Evolutionary conservation across 2,888 invertebrate genomes (phyloP), one percentile per base, ranked within the genome.

Genomic region (Chaitophorus viminalis): DNA sequence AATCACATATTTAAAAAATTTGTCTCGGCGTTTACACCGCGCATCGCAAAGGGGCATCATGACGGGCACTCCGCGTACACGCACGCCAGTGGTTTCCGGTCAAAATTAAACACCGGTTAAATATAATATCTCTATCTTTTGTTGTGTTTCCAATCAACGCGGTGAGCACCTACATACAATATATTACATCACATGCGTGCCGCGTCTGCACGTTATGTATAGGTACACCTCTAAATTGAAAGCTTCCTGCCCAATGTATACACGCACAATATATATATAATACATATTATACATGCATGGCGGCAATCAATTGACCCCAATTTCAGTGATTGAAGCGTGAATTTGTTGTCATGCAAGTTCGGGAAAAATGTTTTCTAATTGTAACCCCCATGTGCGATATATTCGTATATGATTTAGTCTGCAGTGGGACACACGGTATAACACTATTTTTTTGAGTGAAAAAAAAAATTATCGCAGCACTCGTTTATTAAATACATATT

Each of bases 131-230:
- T 82, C 36, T 82, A 70, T 82, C 54, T 18, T 11, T 74, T 54
- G 76, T 65, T 83, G 75, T 76, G 65, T 65, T 83, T 76, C 65
- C 31, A n/a, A 83, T 83, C 68, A 76, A 84, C 46, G 25, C n/a
- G n/a, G n/a, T n/a, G n/a, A n/a, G 4, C n/a, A 18, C 25, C 9
- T 17, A 36, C 31, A 9, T 46, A 46, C 9, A 46, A 1, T n/a
- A n/a, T n/a, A n/a, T 2, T 46, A 46, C 14, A 46, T 46, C 46
- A 14, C 29, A 68, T 29, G 18, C 11, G 21, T 18, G 70, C 25
- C 21, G 8, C 9, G 33, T 82, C 36, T 68, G 36, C 36, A 33
- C 54, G n/a, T n/a, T 17, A 8, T 8, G 1, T n/a, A n/a, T n/a
- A n/a, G n/a, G 25, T 76, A 76, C 14, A 46, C 39, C 14, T 18